Evolutionary conservation across 2,797 vertebrate species (phyloP), one percentile per base, ranked within the genome.

Genomic region (Typhlichthys eigenmanni): DNA sequence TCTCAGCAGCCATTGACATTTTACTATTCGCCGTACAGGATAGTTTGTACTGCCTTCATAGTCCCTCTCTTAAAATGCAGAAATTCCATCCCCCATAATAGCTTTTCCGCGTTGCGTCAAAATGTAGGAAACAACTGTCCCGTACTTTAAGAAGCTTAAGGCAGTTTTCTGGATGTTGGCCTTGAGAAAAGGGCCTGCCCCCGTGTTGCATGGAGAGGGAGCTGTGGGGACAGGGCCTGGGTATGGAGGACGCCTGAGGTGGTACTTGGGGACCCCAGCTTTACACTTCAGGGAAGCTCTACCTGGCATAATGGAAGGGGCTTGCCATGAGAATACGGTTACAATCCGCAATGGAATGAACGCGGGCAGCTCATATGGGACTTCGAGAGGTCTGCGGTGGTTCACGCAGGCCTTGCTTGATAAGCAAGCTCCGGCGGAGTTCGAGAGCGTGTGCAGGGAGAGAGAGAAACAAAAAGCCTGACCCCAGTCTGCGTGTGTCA

Each of bases 231-330:
- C 78, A 73, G 64, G 77, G 78, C 50, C 79, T 81, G 75, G 71
- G 78, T 79, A 72, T 83, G 78, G 71, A 75, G 62, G 65, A 84
- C 83, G 85, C 75, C 67, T 85, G 78, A 86, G 81, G 72, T 78
- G 76, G 78, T 71, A 80, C 79, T 85, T 80, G 74, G 73, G 8
- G 73, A 80, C 69, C 1, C 64, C 69, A 75, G 70, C 73, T 61
- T 24, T 66, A 67, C 1, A 48, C 75, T 72, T 76, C 60, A 78
- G 69, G 79, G 75, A 80, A 82, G 72, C 75, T 64, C 75, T 60
- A 71, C 69, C 72, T 61, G 24, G 74, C 78, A 79, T 84, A 81
- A 86, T 80, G 60, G 76, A 79, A 58, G 69, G 71, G 76, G 55
- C 13, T 85, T 85, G 83, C 70, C 77, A 68, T 85, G 75, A 81